Conservation (phyloP, 92 coral and sea anemone genomes). For the Epizoanthus scotinus region DNA sequence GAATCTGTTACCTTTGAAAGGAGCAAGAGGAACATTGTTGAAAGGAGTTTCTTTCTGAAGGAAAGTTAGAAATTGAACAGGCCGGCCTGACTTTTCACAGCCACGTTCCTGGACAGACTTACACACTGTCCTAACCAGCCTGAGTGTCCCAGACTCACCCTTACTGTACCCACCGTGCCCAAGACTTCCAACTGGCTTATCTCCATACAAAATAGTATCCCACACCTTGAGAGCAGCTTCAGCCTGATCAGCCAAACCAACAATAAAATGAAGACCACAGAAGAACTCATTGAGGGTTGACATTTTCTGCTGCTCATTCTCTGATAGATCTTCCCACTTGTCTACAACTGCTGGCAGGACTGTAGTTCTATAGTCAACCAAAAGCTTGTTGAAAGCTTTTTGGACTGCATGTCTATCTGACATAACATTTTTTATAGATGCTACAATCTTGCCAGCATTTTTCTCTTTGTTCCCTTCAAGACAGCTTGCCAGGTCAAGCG, state of each 20-base stretch:
- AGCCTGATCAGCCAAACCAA: constrained; percentile 38
- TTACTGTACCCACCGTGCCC: constrained; percentile 19
- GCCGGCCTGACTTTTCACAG: constrained; percentile 28
- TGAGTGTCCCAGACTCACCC: constrained; percentile 38
- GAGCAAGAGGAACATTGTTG: constrained; percentile 23
- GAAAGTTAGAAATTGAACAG: constrained; percentile 25
- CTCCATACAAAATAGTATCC: constrained; percentile 33
- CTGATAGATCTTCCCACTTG: background rate
- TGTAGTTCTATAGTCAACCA: constrained; percentile 33
- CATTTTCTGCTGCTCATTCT: constrained; percentile 3
- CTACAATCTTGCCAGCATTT: background rate
- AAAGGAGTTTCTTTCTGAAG: constrained; percentile 23
- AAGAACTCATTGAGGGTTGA: constrained; percentile 13
- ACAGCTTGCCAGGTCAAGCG: constrained; percentile 7
- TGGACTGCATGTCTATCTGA: constrained; percentile 33
- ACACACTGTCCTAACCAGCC: constrained; percentile 26
- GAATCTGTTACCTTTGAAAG: constrained; percentile 29
- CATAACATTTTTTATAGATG: constrained; percentile 9
- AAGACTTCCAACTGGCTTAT: constrained; percentile 16
- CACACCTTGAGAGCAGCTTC: constrained; percentile 38
- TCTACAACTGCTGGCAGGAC: background rate
- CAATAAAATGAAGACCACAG: constrained; percentile 36
- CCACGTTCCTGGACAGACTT: constrained; percentile 34
- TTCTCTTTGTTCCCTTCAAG: background rate
- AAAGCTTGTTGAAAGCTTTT: constrained; percentile 22